Base-by-base conservation (phyloP, 2,888 invertebrate species). In the Thereva unica region DNA sequence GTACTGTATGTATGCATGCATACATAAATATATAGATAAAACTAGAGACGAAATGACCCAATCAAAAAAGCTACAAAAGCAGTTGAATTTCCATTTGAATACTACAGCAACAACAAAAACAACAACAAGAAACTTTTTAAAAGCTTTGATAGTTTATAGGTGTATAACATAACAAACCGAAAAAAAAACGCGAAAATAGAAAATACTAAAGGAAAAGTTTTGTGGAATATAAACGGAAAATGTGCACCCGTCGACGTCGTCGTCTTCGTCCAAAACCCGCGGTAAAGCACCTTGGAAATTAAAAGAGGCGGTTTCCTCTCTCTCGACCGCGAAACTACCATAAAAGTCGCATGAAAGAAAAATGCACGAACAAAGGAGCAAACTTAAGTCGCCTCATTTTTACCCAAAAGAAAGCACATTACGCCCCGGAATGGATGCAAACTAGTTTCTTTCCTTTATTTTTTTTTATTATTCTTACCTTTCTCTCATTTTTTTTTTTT, bases 341-440 rank as follows among this genome's bases (percentile, higher is more conserved):
- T 57, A 37, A 44, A 57, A 57, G 49, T 50, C 49, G 61, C 50
- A 34, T 49, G 49, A 34, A 61, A 61, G 35, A 61, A 23, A 23
- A 61, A 49, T 40, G 49, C 38, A 61, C 61, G 49, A 40, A 50
- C 50, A 61, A 61, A 49, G 40, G 61, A 61, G 49, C 35, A 47
- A 45, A 59, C 35, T 61, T 61, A 50, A 61, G 61, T 49, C 50
- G 49, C 61, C 61, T 49, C 61, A 61, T 61, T 50, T 61, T 49
- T 42, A 41, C 6, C n/a, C 34, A 35, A 52, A 40, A 45, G 40
- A 61, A 61, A 40, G 47, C 38, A 61, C 61, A 49, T 61, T 49
- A 41, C 40, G 40, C 34, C 34, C 23, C 40, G 7, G 49, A 61
- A 49, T 61, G 61, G 49, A 61, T 61, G 61, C 61, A 61, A 61